Evolutionary conservation across 2,888 invertebrate species (phyloP), one percentile per base, ranked within the genome.

Genomic region (Anthoptus insignis): DNA sequence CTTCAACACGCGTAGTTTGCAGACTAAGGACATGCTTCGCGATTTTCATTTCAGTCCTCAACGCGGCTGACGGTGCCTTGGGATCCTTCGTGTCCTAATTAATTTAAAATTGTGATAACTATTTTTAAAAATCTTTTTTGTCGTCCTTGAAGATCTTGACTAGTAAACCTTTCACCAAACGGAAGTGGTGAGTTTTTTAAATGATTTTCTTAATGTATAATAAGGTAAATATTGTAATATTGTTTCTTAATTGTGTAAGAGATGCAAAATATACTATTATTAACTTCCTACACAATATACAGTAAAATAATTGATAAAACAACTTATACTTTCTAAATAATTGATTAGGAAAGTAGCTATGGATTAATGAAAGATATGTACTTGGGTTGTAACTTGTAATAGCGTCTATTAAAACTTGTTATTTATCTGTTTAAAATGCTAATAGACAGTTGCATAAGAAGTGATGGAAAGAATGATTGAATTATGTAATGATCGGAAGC

Each of bases 31-130:
- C 85, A 85, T 80, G 81, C 77, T 80, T 76, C 67, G 78, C 78
- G 81, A 81, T 86, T 87, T 84, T 82, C 84, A 81, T 88, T 89
- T 85, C 88, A 92, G 89, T 90, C 75, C 71, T 78, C 74, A 77
- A 82, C 73, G 75, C 64, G 75, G 58, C 65, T 69, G 70, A 76
- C 79, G 73, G 69, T 73, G 81, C 73, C 75, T 76, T 78, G 69
- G 78, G 77, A 49, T 63, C 63, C 63, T 63, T 63, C 56, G 24
- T 63, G 63, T 63, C 56, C 63, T 56, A 63, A 56, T 63, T 56
- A 27, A 37, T 37, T 37, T 56, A 37, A 53, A 54, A 56, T 61
- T 47, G 47, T 45, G 49, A 21, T 21, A 37, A 37, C 39, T 61
- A 11, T 21, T 32, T 37, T 49, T 19, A 16, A 56, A 49, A 49